Base-by-base conservation (phyloP, 2,888 invertebrate species). In the Rotaria macrura region DNA sequence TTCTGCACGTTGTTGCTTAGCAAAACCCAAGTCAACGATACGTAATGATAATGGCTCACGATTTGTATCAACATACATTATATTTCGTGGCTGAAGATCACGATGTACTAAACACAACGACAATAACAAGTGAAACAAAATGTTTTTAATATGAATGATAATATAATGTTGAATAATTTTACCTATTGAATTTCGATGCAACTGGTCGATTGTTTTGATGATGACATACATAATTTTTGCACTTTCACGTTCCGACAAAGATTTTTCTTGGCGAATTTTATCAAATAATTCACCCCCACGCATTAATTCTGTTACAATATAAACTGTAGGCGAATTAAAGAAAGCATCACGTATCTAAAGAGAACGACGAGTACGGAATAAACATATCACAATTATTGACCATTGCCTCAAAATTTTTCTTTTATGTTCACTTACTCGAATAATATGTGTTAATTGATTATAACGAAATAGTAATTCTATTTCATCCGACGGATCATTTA, bases 1-100 rank as follows among this genome's bases (percentile, higher is more conserved):
- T 89, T 96, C 96, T 25, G 96, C 96, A 83, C 96, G 93, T 88
- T 97, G 93, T 91, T 99, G 98, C 91, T 98, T 99, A 52, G 98
- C 97, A 90, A 99, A 95, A 52, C 98, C 98, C 92, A 99, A 95
- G 93, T 99, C 99, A 90, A 97, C 97, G 88, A 99, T 94, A 88
- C 97, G 94, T 87, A 99, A 93, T 87, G 95, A 94, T 88, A 95
- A 94, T 0, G 97, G 95, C 84, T 94, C 93, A 88, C 94, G 94
- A 84, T 94, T 94, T 88, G 94, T 93, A 87, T 95, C 94, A 9
- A 96, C 95, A 91, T 96, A 99, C 88, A 99, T 92, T 90, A 99
- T 95, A 92, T 99, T 99, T 84, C 97, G 96, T 40, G 99, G 98
- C 91, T 99, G 99, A 89, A 99, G 93, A 91, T 99, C 99, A 88